These are phyloP conservation scores for Melikaiella ostensackeni DNA, from an alignment of 2,888 invertebrate genomes.

Conservation along the genomic window DNA sequence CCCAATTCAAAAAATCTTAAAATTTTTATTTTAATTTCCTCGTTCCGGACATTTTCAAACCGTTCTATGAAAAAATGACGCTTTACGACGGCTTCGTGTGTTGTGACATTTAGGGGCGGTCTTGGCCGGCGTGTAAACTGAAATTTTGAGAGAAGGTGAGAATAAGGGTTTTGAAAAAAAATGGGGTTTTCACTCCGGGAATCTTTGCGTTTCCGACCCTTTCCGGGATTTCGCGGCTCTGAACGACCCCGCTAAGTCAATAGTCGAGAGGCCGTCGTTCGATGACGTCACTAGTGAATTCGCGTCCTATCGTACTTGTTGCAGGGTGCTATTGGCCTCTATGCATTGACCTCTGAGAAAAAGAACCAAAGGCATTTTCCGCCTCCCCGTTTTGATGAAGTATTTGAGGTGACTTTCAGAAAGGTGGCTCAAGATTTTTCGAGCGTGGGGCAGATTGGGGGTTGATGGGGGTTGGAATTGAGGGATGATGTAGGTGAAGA, in stretches of 20 bases:
- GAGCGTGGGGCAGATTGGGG: background rate
- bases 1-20: background rate
- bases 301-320: slow-evolving; percentile 66
- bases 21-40: background rate
- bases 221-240: slow-evolving; percentile 17
- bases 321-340: slow-evolving; percentile 59
- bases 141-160: background rate
- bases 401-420: background rate
- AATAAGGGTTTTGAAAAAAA: background rate
- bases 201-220: background rate
- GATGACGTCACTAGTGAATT: slow-evolving; percentile 61
- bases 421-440: slow-evolving; percentile 6
- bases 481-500: background rate
- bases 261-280: slow-evolving; percentile 63
- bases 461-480: slow-evolving; percentile 9
- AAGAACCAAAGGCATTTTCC: slow-evolving; percentile 11
- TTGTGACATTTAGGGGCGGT: background rate
- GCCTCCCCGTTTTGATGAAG: background rate
- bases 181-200: background rate
- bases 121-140: background rate
- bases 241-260: slow-evolving; percentile 51
- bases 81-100: background rate
- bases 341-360: slow-evolving; percentile 43
- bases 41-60: background rate
- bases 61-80: background rate